phyloP scores from a whole-genome alignment of 2,797 vertebrate species.

The Nasua narica region DNA sequence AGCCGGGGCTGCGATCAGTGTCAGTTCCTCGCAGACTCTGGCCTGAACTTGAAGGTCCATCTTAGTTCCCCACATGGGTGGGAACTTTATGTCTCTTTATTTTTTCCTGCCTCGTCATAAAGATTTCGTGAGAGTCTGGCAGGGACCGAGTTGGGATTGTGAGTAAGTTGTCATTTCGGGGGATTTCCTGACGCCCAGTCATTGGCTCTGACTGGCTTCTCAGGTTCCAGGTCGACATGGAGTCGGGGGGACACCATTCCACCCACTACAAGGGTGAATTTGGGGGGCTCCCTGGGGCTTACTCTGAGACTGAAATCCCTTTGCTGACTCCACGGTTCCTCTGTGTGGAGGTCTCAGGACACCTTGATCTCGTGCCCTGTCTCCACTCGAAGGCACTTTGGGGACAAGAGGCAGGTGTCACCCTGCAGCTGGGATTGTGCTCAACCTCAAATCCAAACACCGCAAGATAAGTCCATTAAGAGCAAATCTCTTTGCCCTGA shows the following conservation, averaged over 20 bases:
- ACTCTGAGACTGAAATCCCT: background rate
- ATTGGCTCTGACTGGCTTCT: background rate
- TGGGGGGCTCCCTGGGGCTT: background rate
- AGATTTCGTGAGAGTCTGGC: background rate
- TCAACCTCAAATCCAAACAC: constrained; percentile 44
- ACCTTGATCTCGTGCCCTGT: background rate
- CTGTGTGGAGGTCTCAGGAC: rapidly evolving
- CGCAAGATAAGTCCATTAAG: constrained; percentile 65
- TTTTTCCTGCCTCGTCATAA: background rate
- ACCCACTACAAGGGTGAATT: background rate
- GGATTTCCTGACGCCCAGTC: background rate
- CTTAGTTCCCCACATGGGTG: background rate
- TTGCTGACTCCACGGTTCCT: background rate
- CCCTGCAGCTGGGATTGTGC: background rate
- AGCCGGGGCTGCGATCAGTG: background rate
- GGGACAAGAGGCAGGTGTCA: background rate
- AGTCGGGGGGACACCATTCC: background rate
- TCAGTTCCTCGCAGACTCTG: background rate
- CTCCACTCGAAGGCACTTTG: rapidly evolving
- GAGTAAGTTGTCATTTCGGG: background rate
- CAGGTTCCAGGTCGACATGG: background rate
- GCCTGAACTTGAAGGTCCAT: background rate
- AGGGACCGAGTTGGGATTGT: background rate
- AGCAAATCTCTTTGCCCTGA: constrained; percentile 70
- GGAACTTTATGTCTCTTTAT: background rate